Evolutionary conservation across 2,113 vertebrate species (phyloP), one percentile per base, ranked within the genome.

Genomic region (Daphoenositta chrysoptera): DNA sequence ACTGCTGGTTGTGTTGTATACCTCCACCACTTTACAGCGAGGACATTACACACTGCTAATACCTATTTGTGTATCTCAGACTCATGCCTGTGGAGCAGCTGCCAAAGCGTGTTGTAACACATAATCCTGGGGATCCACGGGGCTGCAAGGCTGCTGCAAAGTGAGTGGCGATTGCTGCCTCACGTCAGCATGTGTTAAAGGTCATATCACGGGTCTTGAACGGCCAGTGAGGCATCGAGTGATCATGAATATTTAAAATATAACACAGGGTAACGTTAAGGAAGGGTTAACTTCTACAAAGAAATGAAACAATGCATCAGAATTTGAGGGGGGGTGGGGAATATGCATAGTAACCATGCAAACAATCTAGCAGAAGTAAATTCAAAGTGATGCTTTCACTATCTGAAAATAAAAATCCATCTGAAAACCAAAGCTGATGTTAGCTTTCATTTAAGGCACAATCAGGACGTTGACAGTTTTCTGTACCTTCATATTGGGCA

Each of bases 151-250:
- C 76, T 88, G 58, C 77, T 79, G 72, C 81, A 89, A 56, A 87
- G 81, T 66, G 57, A 95, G 66, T 42, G 83, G 72, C 10, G 72
- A 92, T 6, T 72, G 87, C 76, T 81, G 72, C 83, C 81, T 77
- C 72, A 86, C 0, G 0, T 39, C n/a, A 90, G 23, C 5, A 0
- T 33, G 58, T 24, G 63, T 83, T 30, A 89, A 73, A 86, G 76
- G 76, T 87, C 79, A 2, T 7, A 57, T 13, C 50, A 48, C 28
- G 50, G 37, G 33, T 53, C 75, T 20, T 64, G 40, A 94, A 71
- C 0, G 2, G 48, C 39, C 66, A 79, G 21, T 21, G 86, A 51
- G 28, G 28, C 77, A 70, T 1, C n/a, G 44, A 6, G 0, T 31
- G 15, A 61, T 45, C 45, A n/a, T 23, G 20, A 85, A 51, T 45